Conservation (phyloP, 2,113 vertebrate species). For the Sphaerodactylus townsendi region DNA sequence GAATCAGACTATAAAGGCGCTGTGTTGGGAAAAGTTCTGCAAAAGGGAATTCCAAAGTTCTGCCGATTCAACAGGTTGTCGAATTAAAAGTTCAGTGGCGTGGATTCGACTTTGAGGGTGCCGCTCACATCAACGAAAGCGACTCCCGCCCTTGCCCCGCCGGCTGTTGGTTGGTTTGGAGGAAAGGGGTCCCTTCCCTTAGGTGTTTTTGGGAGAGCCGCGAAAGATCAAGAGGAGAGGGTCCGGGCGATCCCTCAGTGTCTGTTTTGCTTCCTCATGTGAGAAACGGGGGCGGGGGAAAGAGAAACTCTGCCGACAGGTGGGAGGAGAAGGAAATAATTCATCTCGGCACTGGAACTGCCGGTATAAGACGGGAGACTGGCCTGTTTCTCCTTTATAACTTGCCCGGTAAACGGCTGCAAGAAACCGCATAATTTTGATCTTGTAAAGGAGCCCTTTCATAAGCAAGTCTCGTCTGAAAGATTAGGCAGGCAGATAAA, state of each 20-base stretch:
- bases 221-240: not conserved
- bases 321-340: not conserved
- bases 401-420: not conserved
- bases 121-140: not conserved
- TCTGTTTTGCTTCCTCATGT: not conserved
- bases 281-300: not conserved
- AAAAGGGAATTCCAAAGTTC: not conserved
- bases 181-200: no score
- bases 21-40: not conserved
- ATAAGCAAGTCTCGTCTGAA: not conserved
- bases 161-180: not conserved
- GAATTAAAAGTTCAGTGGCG: not conserved
- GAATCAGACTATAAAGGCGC: not conserved
- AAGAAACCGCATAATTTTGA: not conserved
- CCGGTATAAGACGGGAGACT: not conserved
- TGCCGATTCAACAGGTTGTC: not conserved
- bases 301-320: no score
- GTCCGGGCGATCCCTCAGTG: not conserved
- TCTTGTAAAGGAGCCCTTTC: not conserved
- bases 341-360: not conserved
- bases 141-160: no score
- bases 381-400: not conserved
- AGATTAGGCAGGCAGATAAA: not conserved
- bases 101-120: no score
- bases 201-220: not conserved